Base-by-base conservation (phyloP, 2,797 vertebrate species). In the Mormyrus hasselquistii region DNA sequence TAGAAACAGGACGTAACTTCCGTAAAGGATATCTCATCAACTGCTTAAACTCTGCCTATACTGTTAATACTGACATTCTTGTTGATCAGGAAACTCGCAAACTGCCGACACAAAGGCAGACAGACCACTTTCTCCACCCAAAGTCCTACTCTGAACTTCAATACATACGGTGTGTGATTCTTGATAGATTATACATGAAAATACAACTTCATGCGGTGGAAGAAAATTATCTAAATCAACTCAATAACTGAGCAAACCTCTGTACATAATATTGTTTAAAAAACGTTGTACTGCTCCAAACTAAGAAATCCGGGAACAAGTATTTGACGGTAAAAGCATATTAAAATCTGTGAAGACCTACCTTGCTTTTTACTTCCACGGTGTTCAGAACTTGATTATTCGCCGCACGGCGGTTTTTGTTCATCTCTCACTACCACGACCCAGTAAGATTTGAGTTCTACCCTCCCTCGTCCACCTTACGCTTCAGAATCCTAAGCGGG, bases 311-410 rank as follows among this genome's bases (percentile, higher is more conserved):
- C 69, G 14, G 29, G 69, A 73, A 19, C 9, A 86, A 52, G 25
- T 38, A 57, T 55, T 10, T 38, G 29, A 87, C 85, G 22, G 25
- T 59, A 57, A 14, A 57, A 14, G 5, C 25, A 9, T 59, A 57
- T 8, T 87, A 38, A 87, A 41, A 50, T 4, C 5, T 29, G 14
- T 25, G 12, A 34, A 69, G 44, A 92, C 96, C 85, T 93, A 96
- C 96, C 95, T 96, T 96, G 87, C 96, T 96, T 92, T 96, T 96
- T 93, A 96, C 95, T 92, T 96, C 96, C 95, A 96, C 95, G 88
- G 94, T 94, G 92, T 94, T 93, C 92, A 95, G 93, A 94, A 94
- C 92, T 90, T 94, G 94, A 92, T 93, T 94, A 90, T 94, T 94
- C 3, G 93, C 92, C 86, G 92, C 93, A 89, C 95, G 93, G 88